Evolutionary conservation across 1,140 invertebrate species (phyloP).

Genomic region (Zophobas morio): DNA sequence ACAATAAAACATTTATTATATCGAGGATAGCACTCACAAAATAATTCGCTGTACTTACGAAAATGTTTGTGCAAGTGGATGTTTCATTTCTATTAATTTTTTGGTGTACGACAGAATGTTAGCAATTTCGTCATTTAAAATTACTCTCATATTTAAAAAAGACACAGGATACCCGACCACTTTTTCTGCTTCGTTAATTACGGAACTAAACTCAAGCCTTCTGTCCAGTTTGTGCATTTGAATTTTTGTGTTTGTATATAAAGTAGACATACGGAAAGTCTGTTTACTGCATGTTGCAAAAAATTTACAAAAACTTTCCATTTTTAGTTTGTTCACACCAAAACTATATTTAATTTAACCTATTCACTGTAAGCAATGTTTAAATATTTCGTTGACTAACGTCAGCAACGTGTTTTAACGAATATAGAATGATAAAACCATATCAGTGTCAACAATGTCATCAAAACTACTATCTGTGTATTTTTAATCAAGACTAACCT

Average conservation of each 20-base stretch:
- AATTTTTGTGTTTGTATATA: no score
- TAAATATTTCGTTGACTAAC: no score
- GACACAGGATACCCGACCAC: slow-evolving; percentile 96
- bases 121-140: slow-evolving; percentile 94
- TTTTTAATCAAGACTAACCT: no score
- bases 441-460: no score
- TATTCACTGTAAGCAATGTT: no score
- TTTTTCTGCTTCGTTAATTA: slow-evolving; percentile 92
- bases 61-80: slow-evolving; percentile 92
- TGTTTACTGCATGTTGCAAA: not conserved
- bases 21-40: no score
- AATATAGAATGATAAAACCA: no score
- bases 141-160: slow-evolving; percentile 89
- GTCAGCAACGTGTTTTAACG: no score
- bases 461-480: no score
- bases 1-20: slow-evolving; percentile 28
- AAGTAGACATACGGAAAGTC: not conserved
- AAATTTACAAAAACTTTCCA: not conserved
- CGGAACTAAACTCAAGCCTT: slow-evolving; percentile 3
- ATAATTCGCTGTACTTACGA: slow-evolving; percentile 70
- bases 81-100: slow-evolving; percentile 93
- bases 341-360: no score
- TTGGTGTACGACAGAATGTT: slow-evolving; percentile 91
- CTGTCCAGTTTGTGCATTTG: not conserved
- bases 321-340: no score